A percentile compares a stretch with the other conserved stretches of the same genome.
phyloP scores from a whole-genome alignment of 2,113 vertebrate genomes.

The Zosterops borbonicus region DNA sequence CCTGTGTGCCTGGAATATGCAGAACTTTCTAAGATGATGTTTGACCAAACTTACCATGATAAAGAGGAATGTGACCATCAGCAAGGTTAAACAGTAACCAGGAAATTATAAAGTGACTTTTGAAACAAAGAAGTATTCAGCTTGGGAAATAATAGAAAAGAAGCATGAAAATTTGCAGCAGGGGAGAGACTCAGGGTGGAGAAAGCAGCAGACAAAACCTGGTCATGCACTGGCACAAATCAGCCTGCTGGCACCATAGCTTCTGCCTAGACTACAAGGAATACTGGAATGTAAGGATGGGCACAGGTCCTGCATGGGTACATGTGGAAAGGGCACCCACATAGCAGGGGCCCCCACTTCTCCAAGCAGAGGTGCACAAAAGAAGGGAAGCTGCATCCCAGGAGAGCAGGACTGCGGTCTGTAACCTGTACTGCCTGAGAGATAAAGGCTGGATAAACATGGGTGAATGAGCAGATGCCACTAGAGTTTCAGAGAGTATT shows the following conservation, averaged over 20 bases:
- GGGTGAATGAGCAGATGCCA: neutral
- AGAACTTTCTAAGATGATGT: neutral
- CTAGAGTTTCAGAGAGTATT: neutral
- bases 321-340: neutral
- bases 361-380: neutral
- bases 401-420: neutral
- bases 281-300: neutral
- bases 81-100: neutral
- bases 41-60: neutral
- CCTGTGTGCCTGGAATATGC: neutral
- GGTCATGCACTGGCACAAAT: neutral
- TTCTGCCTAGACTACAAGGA: neutral
- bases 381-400: neutral
- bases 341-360: neutral
- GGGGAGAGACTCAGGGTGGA: neutral
- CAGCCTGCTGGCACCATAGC: neutral
- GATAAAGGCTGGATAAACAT: neutral
- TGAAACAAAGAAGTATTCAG: neutral
- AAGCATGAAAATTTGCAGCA: neutral
- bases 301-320: accelerated
- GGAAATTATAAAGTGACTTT: neutral
- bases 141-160: neutral
- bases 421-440: neutral
- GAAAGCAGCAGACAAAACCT: neutral
- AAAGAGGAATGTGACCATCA: neutral